Evolutionary conservation across 2,113 vertebrate genomes (phyloP).

Genomic region (Melanostigma gelatinosum): DNA sequence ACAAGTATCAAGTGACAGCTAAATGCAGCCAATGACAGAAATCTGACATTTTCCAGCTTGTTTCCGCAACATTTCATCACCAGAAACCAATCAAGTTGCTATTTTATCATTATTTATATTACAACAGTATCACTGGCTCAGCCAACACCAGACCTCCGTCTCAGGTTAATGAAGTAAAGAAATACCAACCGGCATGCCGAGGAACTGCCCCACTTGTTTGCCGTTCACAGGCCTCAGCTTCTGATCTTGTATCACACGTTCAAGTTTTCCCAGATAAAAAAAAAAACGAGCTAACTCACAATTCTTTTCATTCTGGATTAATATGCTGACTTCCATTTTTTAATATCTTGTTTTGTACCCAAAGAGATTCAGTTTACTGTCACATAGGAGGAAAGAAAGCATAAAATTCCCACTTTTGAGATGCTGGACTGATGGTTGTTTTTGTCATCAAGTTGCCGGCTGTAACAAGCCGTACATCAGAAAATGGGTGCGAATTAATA

Average conservation of each 20-base stretch:
- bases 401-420: background rate
- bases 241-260: background rate
- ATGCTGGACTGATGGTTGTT: conserved; percentile 1
- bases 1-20: background rate
- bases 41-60: background rate
- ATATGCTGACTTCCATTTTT: background rate
- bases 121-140: background rate
- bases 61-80: background rate
- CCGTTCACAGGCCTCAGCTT: background rate
- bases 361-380: background rate
- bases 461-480: conserved; percentile 4
- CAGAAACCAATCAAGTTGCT: background rate
- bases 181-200: background rate
- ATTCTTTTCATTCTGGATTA: background rate
- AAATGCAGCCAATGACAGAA: background rate
- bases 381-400: background rate
- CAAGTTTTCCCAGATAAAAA: background rate
- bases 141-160: background rate
- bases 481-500: background rate
- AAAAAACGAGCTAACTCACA: too few species aligned
- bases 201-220: background rate
- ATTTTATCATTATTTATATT: background rate
- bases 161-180: conserved; percentile 14
- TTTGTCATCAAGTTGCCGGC: background rate
- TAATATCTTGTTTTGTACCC: background rate